These are phyloP conservation scores for Harpagus bidentatus DNA, from an alignment of 2,113 vertebrate species.

Conservation along the genomic window DNA sequence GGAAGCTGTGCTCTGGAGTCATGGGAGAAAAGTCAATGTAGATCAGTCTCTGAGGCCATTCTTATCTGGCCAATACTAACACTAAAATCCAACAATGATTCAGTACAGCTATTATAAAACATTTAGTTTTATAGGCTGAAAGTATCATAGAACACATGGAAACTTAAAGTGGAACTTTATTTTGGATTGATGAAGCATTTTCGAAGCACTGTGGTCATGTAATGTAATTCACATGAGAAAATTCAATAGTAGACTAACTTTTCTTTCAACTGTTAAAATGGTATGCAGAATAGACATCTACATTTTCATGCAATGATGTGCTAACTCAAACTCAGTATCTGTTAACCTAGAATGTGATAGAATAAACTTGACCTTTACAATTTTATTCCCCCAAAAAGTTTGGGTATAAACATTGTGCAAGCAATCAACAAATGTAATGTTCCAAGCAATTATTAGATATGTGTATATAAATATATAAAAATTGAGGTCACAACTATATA, in stretches of 20 bases:
- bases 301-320: background rate
- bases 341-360: background rate
- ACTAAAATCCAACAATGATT: background rate
- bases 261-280: background rate
- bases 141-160: background rate
- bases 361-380: background rate
- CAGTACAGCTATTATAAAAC: background rate
- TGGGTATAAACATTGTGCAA: background rate
- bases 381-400: background rate
- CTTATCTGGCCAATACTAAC: background rate
- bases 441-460: background rate
- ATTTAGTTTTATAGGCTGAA: background rate
- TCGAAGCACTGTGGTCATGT: accelerated
- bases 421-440: background rate
- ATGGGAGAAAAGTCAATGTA: background rate
- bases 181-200: background rate
- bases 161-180: background rate
- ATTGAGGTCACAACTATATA: background rate
- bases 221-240: background rate
- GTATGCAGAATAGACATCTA: background rate
- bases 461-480: background rate
- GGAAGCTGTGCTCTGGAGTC: background rate
- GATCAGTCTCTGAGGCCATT: background rate
- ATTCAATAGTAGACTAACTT: background rate
- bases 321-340: background rate